These are phyloP conservation scores for Homarus americanus DNA, from an alignment of 1,140 invertebrate species.

Conservation along the genomic window DNA sequence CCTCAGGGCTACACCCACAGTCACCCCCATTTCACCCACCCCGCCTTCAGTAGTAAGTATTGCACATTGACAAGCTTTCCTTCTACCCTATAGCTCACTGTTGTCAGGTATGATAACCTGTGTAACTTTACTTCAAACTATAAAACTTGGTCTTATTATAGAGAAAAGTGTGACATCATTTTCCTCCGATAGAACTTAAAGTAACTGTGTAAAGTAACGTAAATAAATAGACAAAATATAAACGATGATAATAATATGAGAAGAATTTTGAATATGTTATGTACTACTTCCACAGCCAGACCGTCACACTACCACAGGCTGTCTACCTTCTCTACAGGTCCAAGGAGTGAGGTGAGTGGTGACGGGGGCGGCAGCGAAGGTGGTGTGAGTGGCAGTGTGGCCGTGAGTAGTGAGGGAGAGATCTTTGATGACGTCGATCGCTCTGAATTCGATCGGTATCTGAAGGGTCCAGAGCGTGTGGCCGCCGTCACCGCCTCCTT, in stretches of 20 bases:
- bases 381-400: slow-evolving; percentile 30
- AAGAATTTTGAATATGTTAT: too few species aligned
- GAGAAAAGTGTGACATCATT: too few species aligned
- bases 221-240: too few species aligned
- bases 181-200: too few species aligned
- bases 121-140: too few species aligned
- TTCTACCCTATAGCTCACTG: too few species aligned
- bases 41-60: slow-evolving; percentile 66
- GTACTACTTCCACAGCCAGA: too few species aligned
- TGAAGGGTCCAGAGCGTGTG: slow-evolving; percentile 73
- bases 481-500: slow-evolving; percentile 42
- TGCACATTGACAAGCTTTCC: neutral
- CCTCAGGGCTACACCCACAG: slow-evolving; percentile 57
- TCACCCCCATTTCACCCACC: slow-evolving; percentile 59
- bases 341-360: slow-evolving; percentile 60
- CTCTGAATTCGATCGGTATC: slow-evolving; percentile 76
- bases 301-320: too few species aligned
- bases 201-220: too few species aligned
- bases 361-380: slow-evolving; percentile 37
- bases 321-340: slow-evolving; percentile 1
- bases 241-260: too few species aligned
- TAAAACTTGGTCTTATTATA: too few species aligned
- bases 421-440: slow-evolving; percentile 75
- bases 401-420: slow-evolving; percentile 67
- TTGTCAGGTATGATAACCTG: too few species aligned